A percentile compares a stretch with the other conserved stretches of the same genome.
Conservation (phyloP, 2,113 vertebrate species). For the Philantomba maxwellii region DNA sequence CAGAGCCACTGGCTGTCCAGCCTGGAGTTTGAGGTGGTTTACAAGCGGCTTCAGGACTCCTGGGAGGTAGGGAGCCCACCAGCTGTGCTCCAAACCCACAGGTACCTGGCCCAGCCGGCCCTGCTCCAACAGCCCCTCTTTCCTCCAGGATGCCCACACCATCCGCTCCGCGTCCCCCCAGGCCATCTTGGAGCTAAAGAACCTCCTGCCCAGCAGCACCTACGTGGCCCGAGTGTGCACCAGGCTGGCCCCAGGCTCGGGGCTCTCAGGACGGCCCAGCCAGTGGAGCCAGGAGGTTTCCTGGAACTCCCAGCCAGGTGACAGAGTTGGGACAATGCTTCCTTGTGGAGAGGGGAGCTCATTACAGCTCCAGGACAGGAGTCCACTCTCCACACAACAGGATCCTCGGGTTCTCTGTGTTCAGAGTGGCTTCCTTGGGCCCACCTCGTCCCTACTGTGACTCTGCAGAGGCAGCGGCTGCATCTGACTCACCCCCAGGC, state of each 20-base stretch:
- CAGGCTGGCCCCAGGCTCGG: not conserved
- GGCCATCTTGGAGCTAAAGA: not conserved
- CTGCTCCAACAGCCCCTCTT: not conserved
- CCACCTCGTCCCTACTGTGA: fast-evolving
- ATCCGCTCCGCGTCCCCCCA: not conserved
- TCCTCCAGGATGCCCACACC: conserved; percentile 58
- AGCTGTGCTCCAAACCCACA: not conserved
- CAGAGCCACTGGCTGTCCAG: conserved; percentile 32
- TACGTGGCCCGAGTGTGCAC: conserved; percentile 75
- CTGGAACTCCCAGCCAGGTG: conserved; percentile 77
- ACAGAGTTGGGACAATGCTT: fast-evolving
- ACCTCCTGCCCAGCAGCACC: conserved; percentile 68
- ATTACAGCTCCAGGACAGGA: not conserved
- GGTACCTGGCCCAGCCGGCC: fast-evolving
- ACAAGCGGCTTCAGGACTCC: conserved; percentile 70
- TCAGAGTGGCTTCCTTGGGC: fast-evolving
- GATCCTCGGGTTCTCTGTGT: fast-evolving
- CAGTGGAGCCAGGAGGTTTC: conserved; percentile 68
- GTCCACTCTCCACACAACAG: fast-evolving
- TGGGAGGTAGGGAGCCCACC: conserved; percentile 78
- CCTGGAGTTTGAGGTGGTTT: conserved; percentile 77
- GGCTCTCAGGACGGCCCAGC: conserved; percentile 63
- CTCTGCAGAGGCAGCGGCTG: not conserved
- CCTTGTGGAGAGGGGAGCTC: fast-evolving
- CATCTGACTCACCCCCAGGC: fast-evolving